Evolutionary conservation across 2,797 vertebrate species (phyloP).

Genomic region (Microctenopoma steveboyesi): DNA sequence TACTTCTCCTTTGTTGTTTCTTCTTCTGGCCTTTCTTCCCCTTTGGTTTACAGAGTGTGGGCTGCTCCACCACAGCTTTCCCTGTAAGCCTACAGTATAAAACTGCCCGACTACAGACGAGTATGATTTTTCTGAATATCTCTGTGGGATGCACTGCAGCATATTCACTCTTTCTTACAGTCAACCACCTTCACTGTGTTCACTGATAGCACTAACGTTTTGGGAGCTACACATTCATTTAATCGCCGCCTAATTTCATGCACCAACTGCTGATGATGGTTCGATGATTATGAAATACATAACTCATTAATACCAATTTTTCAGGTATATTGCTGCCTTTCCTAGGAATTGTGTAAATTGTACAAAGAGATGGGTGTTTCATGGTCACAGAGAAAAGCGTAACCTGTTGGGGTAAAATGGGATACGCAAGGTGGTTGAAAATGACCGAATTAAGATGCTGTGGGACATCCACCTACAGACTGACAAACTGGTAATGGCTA

Average conservation of each 20-base stretch:
- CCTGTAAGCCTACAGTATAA: conserved; percentile 30
- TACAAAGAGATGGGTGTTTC: neutral
- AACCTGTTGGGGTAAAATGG: too few relatives aligned
- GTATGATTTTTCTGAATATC: conserved; percentile 2
- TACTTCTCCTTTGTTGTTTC: conserved; percentile 1
- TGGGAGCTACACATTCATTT: neutral
- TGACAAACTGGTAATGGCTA: too few relatives aligned
- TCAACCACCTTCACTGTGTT: conserved; percentile 3
- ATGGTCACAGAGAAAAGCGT: neutral
- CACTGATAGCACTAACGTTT: conserved; percentile 33
- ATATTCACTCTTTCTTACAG: conserved; percentile 2
- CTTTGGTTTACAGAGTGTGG: conserved; percentile 43
- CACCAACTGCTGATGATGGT: conserved; percentile 29
- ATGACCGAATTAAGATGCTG: too few relatives aligned
- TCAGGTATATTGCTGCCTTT: neutral
- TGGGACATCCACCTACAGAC: too few relatives aligned
- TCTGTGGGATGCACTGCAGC: conserved; percentile 18
- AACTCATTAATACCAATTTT: conserved; percentile 9
- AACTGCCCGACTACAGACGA: conserved; percentile 37
- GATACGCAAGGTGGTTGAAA: too few relatives aligned
- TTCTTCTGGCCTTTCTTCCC: conserved; percentile 1
- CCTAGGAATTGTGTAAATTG: neutral
- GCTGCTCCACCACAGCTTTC: conserved; percentile 38
- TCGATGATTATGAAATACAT: conserved; percentile 28
- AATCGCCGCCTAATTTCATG: conserved; percentile 45